phyloP scores from a whole-genome alignment of 1,140 invertebrate genomes.

The Branchinecta lynchi region DNA sequence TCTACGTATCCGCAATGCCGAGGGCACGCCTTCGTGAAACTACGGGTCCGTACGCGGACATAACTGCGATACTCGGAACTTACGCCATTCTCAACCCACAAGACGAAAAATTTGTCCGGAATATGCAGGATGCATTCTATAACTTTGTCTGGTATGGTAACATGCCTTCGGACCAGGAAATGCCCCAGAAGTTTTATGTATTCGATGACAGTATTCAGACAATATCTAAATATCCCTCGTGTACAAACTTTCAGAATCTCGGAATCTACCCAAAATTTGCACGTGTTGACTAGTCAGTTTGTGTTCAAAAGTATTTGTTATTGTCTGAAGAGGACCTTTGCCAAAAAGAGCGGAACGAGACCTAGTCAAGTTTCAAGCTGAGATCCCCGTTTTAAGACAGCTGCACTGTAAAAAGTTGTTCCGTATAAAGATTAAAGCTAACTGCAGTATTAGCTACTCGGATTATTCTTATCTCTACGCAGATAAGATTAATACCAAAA shows the following conservation, averaged over 20 bases:
- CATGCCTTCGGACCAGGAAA: not conserved
- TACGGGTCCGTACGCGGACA: not conserved
- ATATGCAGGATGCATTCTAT: not conserved
- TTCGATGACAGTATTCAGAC: slow-evolving; percentile 2
- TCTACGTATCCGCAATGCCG: slow-evolving; percentile 2
- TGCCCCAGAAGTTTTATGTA: not conserved
- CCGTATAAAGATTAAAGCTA: no score
- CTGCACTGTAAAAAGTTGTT: no score
- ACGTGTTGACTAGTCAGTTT: not conserved
- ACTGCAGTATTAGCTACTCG: no score
- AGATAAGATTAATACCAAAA: no score
- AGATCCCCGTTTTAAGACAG: no score
- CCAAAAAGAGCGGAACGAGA: no score
- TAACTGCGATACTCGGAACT: not conserved
- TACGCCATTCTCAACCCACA: not conserved
- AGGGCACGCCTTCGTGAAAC: not conserved
- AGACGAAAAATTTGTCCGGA: slow-evolving; percentile 1
- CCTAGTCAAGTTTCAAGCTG: no score
- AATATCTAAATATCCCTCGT: not conserved
- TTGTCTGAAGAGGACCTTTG: no score
- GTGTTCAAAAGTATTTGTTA: no score
- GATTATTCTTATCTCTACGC: no score
- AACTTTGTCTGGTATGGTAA: slow-evolving; percentile 1
- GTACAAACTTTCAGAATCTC: not conserved
- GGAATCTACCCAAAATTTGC: not conserved